Base-by-base conservation (phyloP, 2,888 invertebrate species). In the Melipona bicolor region DNA sequence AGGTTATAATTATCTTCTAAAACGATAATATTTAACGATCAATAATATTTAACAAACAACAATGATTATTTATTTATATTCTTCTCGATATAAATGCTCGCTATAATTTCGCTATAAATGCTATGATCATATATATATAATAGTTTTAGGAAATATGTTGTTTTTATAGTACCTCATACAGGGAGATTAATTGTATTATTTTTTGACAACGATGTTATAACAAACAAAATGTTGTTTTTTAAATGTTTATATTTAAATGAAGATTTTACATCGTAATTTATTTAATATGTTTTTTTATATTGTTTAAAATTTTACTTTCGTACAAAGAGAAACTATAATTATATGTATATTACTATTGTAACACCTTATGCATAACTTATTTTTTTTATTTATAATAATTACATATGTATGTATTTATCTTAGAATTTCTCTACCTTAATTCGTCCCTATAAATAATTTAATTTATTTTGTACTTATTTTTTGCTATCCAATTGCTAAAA, bases 1-100 rank as follows among this genome's bases (percentile, higher is more conserved):
- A 88, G 88, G 87, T 88, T 88, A 87, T 88, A 90, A 89, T 88
- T 90, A 89, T 90, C 83, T 87, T 82, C 86, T 52, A 21, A 52
- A 21, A 19, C 6, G 19, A 52, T 52, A 52, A 17, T 52, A 9
- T 59, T 15, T 81, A 56, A 77, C 83, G 89, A 91, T 91, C 91
- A 88, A 92, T 91, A 91, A 90, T 84, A 86, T 84, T 84, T 80
- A 72, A 61, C 75, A 65, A 77, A 87, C 77, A 74, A 52, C 17
- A 76, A 62, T 52, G 32, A 68, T 73, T 62, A 73, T 59, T 77
- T 64, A 59, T 65, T n/a, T 70, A 19, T 43, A 65, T 50, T 15
- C 65, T 49, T 67, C 50, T 32, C 6, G 1, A 27, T 27, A 49
- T 32, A 32, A 32, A 32, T 32, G 4, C 32, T 32, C 32, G 4